A percentile compares a stretch with the other conserved stretches of the same genome.
These are phyloP conservation scores for Lordiphosa stackelbergi DNA, from an alignment of 1,140 invertebrate species.

Conservation along the genomic window DNA sequence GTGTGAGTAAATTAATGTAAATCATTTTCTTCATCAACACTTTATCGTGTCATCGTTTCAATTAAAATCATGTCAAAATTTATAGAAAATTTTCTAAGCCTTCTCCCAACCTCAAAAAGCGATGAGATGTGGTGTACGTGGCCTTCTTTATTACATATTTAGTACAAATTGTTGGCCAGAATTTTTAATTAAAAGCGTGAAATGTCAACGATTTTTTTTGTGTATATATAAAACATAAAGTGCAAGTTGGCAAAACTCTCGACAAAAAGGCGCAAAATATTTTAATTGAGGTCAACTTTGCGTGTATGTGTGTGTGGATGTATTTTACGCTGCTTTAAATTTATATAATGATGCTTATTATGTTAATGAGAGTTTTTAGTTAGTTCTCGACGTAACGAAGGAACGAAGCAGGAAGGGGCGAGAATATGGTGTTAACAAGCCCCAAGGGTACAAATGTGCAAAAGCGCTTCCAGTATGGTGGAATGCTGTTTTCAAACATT, in stretches of 20 bases:
- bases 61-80: slow-evolving; percentile 41
- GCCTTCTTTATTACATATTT: slow-evolving; percentile 26
- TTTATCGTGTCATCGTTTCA: slow-evolving; percentile 28
- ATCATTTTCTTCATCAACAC: slow-evolving; percentile 34
- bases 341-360: slow-evolving; percentile 59
- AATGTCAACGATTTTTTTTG: slow-evolving; percentile 47
- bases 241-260: slow-evolving; percentile 45
- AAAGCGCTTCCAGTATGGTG: no score
- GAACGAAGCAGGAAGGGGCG: not conserved
- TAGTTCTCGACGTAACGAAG: slow-evolving; percentile 9
- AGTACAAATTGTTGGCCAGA: slow-evolving; percentile 31
- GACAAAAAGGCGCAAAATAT: slow-evolving; percentile 42
- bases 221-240: slow-evolving; percentile 16
- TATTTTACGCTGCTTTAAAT: slow-evolving; percentile 55
- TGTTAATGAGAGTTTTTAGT: slow-evolving; percentile 54
- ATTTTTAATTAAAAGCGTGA: slow-evolving; percentile 57
- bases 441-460: slow-evolving; percentile 2
- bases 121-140: not conserved
- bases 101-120: no score
- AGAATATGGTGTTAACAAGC: slow-evolving; percentile 17
- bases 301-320: slow-evolving; percentile 7
- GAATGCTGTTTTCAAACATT: no score
- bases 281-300: slow-evolving; percentile 61
- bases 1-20: slow-evolving; percentile 30
- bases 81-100: slow-evolving; percentile 30